A percentile compares a stretch with the other conserved stretches of the same genome.
These are phyloP conservation scores for Julus scanicus DNA, from an alignment of 2,888 invertebrate genomes.

Conservation along the genomic window DNA sequence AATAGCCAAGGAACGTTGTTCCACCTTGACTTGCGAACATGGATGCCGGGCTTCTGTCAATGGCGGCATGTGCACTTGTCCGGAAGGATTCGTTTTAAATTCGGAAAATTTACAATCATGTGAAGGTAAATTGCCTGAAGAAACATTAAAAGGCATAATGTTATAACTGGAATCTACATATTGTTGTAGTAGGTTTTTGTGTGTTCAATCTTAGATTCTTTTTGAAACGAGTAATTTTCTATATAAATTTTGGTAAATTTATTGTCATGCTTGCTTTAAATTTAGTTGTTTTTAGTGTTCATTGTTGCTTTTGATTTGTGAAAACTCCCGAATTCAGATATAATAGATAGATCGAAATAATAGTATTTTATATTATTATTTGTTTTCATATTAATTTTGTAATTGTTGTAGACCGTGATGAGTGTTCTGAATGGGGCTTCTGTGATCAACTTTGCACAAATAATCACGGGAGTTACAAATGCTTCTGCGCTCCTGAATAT, in stretches of 20 bases:
- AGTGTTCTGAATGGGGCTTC: conserved; percentile 90
- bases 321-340: too few relatives aligned
- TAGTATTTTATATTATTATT: not conserved
- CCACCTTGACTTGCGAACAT: conserved; percentile 86
- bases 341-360: too few relatives aligned
- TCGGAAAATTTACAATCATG: conserved; percentile 84
- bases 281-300: too few relatives aligned
- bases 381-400: not conserved
- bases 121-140: conserved; percentile 58
- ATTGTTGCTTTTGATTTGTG: too few relatives aligned
- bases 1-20: conserved; percentile 81
- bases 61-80: conserved; percentile 92
- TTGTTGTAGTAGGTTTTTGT: too few relatives aligned
- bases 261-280: too few relatives aligned
- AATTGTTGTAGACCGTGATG: conserved; percentile 79
- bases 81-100: conserved; percentile 83
- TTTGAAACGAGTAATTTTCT: too few relatives aligned
- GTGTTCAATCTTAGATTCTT: too few relatives aligned
- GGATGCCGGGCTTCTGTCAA: conserved; percentile 89
- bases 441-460: conserved; percentile 96
- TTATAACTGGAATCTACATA: too few relatives aligned
- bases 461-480: conserved; percentile 81
- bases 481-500: conserved; percentile 86
- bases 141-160: not conserved
- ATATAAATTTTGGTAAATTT: too few relatives aligned